These are phyloP conservation scores for Montipora efflorescens DNA, from an alignment of 64 coral and sea anemone genomes.

Conservation along the genomic window DNA sequence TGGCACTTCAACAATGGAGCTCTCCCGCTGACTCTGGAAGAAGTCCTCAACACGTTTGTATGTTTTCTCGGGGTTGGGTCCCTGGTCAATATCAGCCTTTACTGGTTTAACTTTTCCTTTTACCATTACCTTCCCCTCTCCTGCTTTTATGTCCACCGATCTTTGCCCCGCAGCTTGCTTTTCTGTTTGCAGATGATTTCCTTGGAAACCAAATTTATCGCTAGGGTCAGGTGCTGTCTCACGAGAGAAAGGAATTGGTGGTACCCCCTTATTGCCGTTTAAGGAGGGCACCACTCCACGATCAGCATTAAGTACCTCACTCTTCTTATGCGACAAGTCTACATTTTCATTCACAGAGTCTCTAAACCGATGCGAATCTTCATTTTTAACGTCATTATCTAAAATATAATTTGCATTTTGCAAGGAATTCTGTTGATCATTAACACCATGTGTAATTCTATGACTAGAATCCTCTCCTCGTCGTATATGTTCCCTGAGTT, in stretches of 20 bases:
- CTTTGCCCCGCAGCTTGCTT: conserved; percentile 1
- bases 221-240: not conserved
- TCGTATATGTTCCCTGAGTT: conserved; percentile 29
- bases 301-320: conserved; percentile 13
- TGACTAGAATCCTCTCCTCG: not conserved
- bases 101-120: conserved; percentile 85
- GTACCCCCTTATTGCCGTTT: not conserved
- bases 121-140: conserved; percentile 78
- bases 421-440: conserved; percentile 53
- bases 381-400: conserved; percentile 13
- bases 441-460: not conserved
- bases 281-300: not conserved
- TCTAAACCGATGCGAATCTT: not conserved
- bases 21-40: conserved; percentile 84
- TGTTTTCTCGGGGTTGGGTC: conserved; percentile 76
- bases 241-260: conserved; percentile 5
- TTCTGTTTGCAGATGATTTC: conserved; percentile 32
- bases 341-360: not conserved
- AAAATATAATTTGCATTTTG: conserved; percentile 39
- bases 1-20: conserved; percentile 93
- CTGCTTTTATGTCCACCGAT: not conserved
- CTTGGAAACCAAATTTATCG: conserved; percentile 23
- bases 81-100: conserved; percentile 76
- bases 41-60: conserved; percentile 94
- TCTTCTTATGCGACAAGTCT: not conserved